phyloP scores from a whole-genome alignment of 2,888 invertebrate genomes.

The Nesidiocoris tenuis region DNA sequence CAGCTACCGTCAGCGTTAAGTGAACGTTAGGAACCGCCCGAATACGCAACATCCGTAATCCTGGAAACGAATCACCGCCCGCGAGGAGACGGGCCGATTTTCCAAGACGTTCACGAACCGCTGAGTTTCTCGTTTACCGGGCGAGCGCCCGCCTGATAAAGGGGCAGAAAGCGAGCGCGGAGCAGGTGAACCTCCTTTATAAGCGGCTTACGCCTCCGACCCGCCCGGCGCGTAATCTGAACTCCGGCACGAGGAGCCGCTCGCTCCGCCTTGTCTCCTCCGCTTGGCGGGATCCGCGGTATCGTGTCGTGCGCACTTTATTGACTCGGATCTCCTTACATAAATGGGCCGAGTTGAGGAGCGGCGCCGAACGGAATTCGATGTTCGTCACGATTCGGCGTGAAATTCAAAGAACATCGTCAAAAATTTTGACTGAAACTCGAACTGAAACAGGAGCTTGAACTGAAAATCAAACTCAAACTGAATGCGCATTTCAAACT shows the following conservation, averaged over 20 bases:
- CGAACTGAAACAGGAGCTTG: too few relatives aligned
- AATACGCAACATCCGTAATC: neutral
- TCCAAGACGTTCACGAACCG: slow-evolving; percentile 5
- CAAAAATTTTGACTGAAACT: too few relatives aligned
- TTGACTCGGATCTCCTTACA: neutral
- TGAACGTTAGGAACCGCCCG: neutral
- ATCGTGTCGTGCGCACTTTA: neutral
- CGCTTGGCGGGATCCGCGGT: too few relatives aligned
- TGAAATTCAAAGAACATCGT: too few relatives aligned
- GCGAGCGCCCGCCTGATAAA: neutral
- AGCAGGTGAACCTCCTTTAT: neutral
- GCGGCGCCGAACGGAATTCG: too few relatives aligned
- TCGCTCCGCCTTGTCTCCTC: neutral
- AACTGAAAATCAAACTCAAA: too few relatives aligned
- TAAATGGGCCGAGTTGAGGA: neutral
- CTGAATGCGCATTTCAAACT: too few relatives aligned
- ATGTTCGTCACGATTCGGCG: too few relatives aligned
- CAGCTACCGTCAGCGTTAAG: too few relatives aligned
- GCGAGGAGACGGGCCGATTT: neutral
- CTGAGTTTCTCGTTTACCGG: neutral
- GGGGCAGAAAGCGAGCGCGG: neutral
- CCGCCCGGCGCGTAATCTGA: neutral
- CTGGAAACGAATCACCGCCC: neutral
- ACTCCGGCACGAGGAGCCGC: neutral
- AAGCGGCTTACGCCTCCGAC: neutral